These are phyloP conservation scores for Drosophila flavopinicola DNA, from an alignment of 2,888 invertebrate genomes.

Conservation along the genomic window DNA sequence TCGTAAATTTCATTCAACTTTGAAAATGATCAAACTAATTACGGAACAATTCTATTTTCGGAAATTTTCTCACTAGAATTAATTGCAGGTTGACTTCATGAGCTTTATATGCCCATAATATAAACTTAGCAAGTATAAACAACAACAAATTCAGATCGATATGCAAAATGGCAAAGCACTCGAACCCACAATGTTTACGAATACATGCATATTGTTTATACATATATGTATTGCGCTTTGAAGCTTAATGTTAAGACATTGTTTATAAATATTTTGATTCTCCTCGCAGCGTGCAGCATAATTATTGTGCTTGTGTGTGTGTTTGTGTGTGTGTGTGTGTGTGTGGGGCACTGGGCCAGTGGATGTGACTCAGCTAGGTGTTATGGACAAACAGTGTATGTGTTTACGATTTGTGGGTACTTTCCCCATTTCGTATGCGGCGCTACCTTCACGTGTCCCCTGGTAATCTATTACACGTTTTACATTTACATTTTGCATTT, in stretches of 20 bases:
- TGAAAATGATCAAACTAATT: no score
- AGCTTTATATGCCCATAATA: neutral
- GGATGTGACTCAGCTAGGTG: conserved; percentile 5
- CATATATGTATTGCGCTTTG: conserved; percentile 18
- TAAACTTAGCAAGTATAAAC: neutral
- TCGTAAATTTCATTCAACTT: no score
- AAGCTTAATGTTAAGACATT: conserved; percentile 36
- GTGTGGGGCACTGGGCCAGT: conserved; percentile 17
- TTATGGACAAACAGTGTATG: neutral
- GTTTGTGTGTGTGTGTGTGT: neutral
- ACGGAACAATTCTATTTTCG: no score
- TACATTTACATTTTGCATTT: conserved; percentile 1
- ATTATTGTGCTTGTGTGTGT: neutral
- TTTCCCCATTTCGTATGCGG: conserved; percentile 28
- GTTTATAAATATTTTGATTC: conserved; percentile 51
- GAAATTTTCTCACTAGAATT: no score
- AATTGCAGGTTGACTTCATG: no score
- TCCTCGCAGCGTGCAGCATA: conserved; percentile 10
- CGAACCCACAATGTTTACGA: conserved; percentile 26
- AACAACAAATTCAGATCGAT: conserved; percentile 30
- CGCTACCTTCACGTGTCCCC: conserved; percentile 1
- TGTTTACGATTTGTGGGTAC: conserved; percentile 9
- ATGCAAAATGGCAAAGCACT: conserved; percentile 54
- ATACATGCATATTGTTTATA: neutral
- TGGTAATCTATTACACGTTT: neutral